phyloP scores from a whole-genome alignment of 2,888 invertebrate genomes.

The Microctonus aethiopoides region DNA sequence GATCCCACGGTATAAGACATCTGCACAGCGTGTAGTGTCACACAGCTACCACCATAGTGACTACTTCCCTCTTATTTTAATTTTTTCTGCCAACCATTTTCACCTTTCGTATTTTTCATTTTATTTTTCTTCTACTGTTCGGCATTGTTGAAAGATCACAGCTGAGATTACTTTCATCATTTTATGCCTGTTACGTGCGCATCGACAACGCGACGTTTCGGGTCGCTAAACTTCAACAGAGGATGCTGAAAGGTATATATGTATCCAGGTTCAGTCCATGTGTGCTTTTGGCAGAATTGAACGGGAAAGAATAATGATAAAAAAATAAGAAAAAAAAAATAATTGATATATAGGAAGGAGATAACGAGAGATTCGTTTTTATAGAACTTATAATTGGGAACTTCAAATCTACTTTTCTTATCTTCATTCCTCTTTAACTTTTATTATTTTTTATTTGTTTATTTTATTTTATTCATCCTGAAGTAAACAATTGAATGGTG shows the following conservation, averaged over 20 bases:
- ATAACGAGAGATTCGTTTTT: background rate
- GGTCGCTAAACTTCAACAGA: constrained; percentile 50
- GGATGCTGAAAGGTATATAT: background rate
- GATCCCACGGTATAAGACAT: constrained; percentile 52
- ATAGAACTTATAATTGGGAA: background rate
- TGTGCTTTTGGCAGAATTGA: background rate
- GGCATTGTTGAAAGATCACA: constrained; percentile 50
- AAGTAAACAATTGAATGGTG: background rate
- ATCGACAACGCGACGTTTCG: constrained; percentile 35
- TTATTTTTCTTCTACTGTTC: constrained; percentile 31
- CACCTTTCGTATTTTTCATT: background rate
- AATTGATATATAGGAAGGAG: background rate
- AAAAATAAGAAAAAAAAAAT: background rate
- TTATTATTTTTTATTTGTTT: background rate
- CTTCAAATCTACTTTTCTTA: background rate
- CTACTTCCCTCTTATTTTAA: constrained; percentile 14
- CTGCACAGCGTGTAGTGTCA: too few relatives aligned
- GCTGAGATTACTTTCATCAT: constrained; percentile 58
- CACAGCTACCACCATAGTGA: constrained; percentile 29
- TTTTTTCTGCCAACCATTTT: background rate
- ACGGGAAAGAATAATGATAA: background rate
- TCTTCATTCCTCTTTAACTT: background rate
- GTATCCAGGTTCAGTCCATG: background rate
- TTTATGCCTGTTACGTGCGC: constrained; percentile 58
- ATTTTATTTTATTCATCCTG: background rate